phyloP scores from a whole-genome alignment of 2,113 vertebrate genomes.

The Saimiri boliviensis region DNA sequence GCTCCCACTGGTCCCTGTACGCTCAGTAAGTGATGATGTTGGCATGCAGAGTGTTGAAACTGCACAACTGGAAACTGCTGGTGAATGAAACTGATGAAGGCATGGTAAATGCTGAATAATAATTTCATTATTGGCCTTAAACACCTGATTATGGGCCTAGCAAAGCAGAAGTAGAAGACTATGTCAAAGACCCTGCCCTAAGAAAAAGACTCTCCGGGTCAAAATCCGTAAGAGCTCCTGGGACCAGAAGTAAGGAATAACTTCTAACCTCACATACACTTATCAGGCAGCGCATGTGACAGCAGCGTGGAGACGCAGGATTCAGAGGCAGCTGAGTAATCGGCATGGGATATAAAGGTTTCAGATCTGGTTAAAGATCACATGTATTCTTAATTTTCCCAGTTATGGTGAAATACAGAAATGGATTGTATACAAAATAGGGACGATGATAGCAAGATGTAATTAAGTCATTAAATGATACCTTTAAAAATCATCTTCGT shows the following conservation, averaged over 20 bases:
- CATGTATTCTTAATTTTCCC: neutral
- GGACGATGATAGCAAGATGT: neutral
- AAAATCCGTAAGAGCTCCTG: neutral
- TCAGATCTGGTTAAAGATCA: neutral
- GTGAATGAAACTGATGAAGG: neutral
- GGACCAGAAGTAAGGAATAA: neutral
- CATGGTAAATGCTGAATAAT: neutral
- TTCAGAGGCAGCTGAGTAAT: neutral
- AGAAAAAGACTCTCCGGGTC: neutral
- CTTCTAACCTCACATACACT: fast-evolving
- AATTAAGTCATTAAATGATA: neutral
- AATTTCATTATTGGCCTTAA: neutral
- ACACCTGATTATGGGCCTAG: neutral
- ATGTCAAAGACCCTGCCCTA: neutral
- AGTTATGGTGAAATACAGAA: neutral
- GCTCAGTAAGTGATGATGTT: neutral
- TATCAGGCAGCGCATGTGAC: neutral
- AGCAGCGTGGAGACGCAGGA: fast-evolving
- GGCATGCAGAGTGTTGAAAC: neutral
- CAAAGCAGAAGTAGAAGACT: neutral
- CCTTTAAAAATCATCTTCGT: neutral
- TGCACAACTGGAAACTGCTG: neutral
- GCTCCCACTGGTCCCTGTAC: neutral
- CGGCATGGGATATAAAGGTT: neutral
- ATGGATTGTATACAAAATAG: neutral